These are phyloP conservation scores for Belgica antarctica DNA, from an alignment of 2,888 invertebrate genomes.

Conservation along the genomic window DNA sequence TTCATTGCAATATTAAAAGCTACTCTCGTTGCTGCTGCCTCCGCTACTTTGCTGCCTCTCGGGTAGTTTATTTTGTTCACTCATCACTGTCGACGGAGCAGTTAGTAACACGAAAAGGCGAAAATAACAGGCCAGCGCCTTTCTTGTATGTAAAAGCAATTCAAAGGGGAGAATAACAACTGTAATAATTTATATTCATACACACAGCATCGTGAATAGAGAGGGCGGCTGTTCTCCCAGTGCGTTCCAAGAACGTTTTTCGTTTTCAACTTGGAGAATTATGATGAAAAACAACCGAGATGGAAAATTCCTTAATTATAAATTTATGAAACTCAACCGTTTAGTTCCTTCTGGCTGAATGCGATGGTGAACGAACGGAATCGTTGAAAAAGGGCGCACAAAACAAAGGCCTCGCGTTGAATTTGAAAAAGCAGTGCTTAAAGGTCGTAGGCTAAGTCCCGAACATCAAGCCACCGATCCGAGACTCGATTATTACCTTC, in stretches of 20 bases:
- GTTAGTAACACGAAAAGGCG: background rate
- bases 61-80: constrained; percentile 8
- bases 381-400: background rate
- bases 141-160: background rate
- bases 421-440: constrained; percentile 7
- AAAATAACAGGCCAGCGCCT: background rate
- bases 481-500: constrained; percentile 36
- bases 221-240: background rate
- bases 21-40: too few species aligned
- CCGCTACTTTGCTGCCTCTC: background rate
- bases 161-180: background rate
- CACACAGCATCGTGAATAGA: constrained; percentile 10
- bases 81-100: background rate
- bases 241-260: constrained; percentile 7
- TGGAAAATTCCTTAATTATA: constrained; percentile 43
- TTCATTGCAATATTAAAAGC: background rate
- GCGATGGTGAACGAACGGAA: background rate
- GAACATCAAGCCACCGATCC: constrained; percentile 37
- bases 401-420: too few species aligned
- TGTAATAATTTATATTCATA: constrained; percentile 17
- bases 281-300: constrained; percentile 38
- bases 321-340: constrained; percentile 41
- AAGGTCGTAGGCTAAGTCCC: constrained; percentile 34
- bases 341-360: constrained; percentile 25
- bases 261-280: constrained; percentile 30